These are phyloP conservation scores for Peromyscus aztecus DNA, from an alignment of 2,797 vertebrate species.

Conservation along the genomic window DNA sequence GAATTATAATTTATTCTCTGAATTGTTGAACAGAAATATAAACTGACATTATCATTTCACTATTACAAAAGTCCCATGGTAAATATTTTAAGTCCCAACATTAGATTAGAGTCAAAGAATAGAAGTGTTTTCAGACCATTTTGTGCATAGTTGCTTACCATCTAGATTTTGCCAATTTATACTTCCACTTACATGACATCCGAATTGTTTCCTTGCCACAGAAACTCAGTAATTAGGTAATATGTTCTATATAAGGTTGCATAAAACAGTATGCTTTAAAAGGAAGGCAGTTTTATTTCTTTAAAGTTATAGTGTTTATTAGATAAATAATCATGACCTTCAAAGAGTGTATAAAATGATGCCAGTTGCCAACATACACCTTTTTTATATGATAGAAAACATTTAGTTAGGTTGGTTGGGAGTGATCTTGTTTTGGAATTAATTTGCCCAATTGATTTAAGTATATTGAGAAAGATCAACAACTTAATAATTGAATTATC, in stretches of 20 bases:
- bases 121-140: background rate
- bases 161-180: background rate
- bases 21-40: slow-evolving; percentile 20
- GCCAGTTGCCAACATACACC: background rate
- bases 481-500: slow-evolving; percentile 20
- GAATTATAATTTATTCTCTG: slow-evolving; percentile 33
- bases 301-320: background rate
- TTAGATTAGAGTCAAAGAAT: slow-evolving; percentile 36
- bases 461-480: background rate
- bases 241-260: background rate
- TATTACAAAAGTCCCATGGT: background rate
- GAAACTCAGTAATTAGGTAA: slow-evolving; percentile 30
- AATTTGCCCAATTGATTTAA: slow-evolving; percentile 14
- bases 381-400: background rate
- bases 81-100: background rate
- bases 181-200: background rate
- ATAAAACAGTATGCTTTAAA: slow-evolving; percentile 5
- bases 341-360: slow-evolving; percentile 6
- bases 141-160: background rate
- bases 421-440: background rate
- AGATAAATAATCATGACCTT: background rate
- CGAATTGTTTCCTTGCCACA: background rate
- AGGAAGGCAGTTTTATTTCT: background rate
- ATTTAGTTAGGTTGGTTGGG: background rate
- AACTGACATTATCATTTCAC: background rate